These are phyloP conservation scores for Bufo gargarizans DNA, from an alignment of 2,113 vertebrate species.

Conservation along the genomic window DNA sequence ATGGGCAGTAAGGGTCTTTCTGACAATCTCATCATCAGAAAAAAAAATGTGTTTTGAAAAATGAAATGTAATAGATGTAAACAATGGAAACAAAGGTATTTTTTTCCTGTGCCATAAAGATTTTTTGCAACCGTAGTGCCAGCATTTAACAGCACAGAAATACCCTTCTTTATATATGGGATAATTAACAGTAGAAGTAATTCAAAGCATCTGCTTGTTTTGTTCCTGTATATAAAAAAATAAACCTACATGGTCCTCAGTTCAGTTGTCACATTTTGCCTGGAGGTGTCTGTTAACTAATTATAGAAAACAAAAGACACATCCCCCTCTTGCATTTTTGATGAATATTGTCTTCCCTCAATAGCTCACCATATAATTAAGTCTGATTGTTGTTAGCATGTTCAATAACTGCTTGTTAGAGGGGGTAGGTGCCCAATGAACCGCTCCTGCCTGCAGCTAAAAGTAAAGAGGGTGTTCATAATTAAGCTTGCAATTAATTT, in stretches of 20 bases:
- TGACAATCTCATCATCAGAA: neutral
- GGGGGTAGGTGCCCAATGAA: constrained; percentile 74
- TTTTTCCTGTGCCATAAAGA: neutral
- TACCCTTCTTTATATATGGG: neutral
- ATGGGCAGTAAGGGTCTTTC: too few relatives aligned
- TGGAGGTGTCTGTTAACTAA: constrained; percentile 80
- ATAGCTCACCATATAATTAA: constrained; percentile 91
- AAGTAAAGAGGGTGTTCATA: constrained; percentile 74
- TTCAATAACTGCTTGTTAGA: constrained; percentile 90
- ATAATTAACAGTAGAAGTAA: neutral
- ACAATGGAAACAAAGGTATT: neutral
- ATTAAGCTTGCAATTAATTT: constrained; percentile 75
- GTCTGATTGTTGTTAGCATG: constrained; percentile 87
- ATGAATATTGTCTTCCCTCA: constrained; percentile 85
- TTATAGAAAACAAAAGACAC: constrained; percentile 80
- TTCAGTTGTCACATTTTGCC: constrained; percentile 68
- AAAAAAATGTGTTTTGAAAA: neutral
- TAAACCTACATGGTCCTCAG: constrained; percentile 34
- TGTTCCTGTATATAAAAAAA: neutral
- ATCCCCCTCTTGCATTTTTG: constrained; percentile 72
- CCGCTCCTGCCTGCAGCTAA: constrained; percentile 77
- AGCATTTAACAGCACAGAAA: neutral
- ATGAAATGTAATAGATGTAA: neutral
- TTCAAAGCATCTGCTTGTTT: neutral
- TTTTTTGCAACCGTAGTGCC: neutral